These are phyloP conservation scores for Coenonympha arcania DNA, from an alignment of 2,888 invertebrate genomes.

Conservation along the genomic window DNA sequence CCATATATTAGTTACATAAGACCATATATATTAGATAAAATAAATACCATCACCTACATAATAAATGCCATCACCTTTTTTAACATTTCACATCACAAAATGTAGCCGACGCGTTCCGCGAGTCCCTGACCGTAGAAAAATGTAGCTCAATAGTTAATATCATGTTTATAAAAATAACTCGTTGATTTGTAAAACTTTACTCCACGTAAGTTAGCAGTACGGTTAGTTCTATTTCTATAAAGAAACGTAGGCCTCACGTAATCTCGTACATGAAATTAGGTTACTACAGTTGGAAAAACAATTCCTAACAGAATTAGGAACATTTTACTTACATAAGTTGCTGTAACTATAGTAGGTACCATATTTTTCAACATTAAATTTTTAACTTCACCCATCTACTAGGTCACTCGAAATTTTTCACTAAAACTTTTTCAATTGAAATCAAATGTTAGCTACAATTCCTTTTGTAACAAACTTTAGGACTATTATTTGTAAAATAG, in stretches of 20 bases:
- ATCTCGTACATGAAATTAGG: conserved; percentile 13
- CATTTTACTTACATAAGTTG: conserved; percentile 26
- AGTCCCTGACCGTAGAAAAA: too few relatives aligned
- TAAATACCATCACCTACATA: too few relatives aligned
- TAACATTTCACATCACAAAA: too few relatives aligned
- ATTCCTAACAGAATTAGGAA: conserved; percentile 25
- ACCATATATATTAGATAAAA: too few relatives aligned
- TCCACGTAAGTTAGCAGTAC: background rate
- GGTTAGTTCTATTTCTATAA: background rate
- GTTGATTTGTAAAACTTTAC: background rate
- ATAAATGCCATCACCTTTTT: too few relatives aligned
- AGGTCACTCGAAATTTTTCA: conserved; percentile 1
- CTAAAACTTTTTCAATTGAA: conserved; percentile 4
- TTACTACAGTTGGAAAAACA: conserved; percentile 19
- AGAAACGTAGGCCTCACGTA: conserved; percentile 8
- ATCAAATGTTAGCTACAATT: background rate
- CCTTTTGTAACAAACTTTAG: background rate
- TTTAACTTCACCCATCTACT: conserved; percentile 2
- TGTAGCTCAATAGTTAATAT: background rate
- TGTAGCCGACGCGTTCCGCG: too few relatives aligned
- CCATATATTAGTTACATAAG: too few relatives aligned
- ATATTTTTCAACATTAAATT: conserved; percentile 24
- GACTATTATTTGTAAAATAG: background rate
- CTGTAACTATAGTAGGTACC: conserved; percentile 19
- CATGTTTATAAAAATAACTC: background rate